Percentiles rank a stretch among this genome's conserved stretches.
Conservation (phyloP, 35 echinoderm and acorn worm genomes). For the Holothuria glaberrima region DNA sequence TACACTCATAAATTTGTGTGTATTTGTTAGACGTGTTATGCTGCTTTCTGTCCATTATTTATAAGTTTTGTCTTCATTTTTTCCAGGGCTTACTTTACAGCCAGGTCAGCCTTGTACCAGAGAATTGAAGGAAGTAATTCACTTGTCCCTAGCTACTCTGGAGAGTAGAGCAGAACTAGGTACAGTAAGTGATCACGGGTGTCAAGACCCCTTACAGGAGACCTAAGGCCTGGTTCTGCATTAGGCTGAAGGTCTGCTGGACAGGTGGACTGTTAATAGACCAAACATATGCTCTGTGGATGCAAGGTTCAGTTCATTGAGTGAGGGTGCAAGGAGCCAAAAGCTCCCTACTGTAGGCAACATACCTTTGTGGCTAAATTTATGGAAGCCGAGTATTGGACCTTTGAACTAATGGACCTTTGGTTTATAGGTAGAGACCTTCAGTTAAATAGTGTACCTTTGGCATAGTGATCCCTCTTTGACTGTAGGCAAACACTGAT, state of each 20-base stretch:
- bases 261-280: not conserved
- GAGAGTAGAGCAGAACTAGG: not conserved
- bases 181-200: not conserved
- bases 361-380: too few species aligned
- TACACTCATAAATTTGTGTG: too few species aligned
- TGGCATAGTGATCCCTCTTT: too few species aligned
- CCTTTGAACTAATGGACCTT: not conserved
- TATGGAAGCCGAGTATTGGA: too few species aligned
- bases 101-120: not conserved
- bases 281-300: not conserved
- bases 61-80: too few species aligned
- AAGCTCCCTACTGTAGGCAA: too few species aligned
- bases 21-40: too few species aligned
- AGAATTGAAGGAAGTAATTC: conserved; percentile 21
- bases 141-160: conserved; percentile 23
- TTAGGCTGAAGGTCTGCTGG: not conserved
- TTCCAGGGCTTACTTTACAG: conserved; percentile 11
- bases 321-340: not conserved
- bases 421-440: not conserved
- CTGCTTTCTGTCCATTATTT: too few species aligned
- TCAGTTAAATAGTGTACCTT: not conserved
- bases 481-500: too few species aligned
- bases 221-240: too few species aligned
- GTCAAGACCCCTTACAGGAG: not conserved
- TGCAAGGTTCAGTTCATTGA: not conserved